Conservation (phyloP, 2,888 invertebrate species). For the Diarsia dahlii region DNA sequence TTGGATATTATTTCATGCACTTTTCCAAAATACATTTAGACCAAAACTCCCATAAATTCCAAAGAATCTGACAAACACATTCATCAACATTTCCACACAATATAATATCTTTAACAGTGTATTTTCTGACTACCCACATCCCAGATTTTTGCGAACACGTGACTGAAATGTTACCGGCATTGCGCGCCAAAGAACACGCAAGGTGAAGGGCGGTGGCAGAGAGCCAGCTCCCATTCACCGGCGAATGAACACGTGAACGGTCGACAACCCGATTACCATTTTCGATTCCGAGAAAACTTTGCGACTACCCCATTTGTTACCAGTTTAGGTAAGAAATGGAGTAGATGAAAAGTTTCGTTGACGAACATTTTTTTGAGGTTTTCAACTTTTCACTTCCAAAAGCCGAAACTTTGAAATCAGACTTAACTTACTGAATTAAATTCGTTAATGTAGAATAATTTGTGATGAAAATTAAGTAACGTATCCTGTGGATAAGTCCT, state of each 20-base stretch:
- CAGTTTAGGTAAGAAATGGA: neutral
- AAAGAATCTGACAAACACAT: slow-evolving; percentile 21
- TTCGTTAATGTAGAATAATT: neutral
- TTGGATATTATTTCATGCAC: neutral
- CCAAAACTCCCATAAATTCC: neutral
- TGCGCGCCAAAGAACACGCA: slow-evolving; percentile 54
- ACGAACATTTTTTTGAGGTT: neutral
- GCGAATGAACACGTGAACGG: slow-evolving; percentile 41
- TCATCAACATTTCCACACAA: slow-evolving; percentile 26
- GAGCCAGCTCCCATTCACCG: slow-evolving; percentile 57
- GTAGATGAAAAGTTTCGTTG: neutral
- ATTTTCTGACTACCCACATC: slow-evolving; percentile 55
- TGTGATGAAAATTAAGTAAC: neutral
- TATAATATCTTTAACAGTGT: slow-evolving; percentile 30
- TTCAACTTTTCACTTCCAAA: neutral
- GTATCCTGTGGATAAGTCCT: neutral
- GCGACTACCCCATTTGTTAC: neutral
- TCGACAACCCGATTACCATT: slow-evolving; percentile 61
- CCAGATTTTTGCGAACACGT: slow-evolving; percentile 50
- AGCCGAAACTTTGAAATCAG: neutral
- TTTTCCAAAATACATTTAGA: slow-evolving; percentile 1
- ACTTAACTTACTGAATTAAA: neutral
- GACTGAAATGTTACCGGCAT: slow-evolving; percentile 33
- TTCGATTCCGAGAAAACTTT: slow-evolving; percentile 15
- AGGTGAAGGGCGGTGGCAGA: slow-evolving; percentile 65